Evolutionary conservation across 2,888 invertebrate genomes (phyloP).

Genomic region (Beris morrisii): DNA sequence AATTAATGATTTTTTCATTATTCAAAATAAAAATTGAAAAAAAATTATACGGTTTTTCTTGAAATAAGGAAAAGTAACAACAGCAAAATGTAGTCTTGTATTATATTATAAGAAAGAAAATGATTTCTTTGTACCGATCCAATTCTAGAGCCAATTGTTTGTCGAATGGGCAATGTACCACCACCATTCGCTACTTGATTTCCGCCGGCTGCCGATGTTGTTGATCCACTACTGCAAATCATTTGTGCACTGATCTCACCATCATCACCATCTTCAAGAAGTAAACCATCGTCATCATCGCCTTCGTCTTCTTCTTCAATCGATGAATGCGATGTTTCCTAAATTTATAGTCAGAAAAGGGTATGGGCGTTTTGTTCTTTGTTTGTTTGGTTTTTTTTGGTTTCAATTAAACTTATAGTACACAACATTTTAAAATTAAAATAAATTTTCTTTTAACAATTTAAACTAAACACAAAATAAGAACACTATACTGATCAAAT

Average conservation of each 20-base stretch:
- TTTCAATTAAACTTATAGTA: too few species aligned
- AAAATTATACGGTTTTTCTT: constrained; percentile 7
- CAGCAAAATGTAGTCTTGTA: constrained; percentile 14
- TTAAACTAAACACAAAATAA: too few species aligned
- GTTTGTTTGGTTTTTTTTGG: background rate
- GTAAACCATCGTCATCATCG: constrained; percentile 38
- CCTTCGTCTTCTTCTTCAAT: constrained; percentile 51
- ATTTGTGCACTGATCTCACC: constrained; percentile 42
- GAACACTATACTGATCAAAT: too few species aligned
- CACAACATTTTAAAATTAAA: too few species aligned
- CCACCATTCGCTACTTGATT: constrained; percentile 34
- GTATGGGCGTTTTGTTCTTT: constrained; percentile 16
- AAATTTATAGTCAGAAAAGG: constrained; percentile 34
- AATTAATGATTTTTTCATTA: background rate
- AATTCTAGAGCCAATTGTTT: constrained; percentile 42
- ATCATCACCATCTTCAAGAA: constrained; percentile 40
- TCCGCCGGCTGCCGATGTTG: constrained; percentile 24
- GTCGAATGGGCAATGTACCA: constrained; percentile 45
- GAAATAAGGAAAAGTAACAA: constrained; percentile 15
- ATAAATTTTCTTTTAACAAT: too few species aligned
- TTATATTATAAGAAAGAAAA: too few species aligned
- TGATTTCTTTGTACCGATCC: constrained; percentile 44
- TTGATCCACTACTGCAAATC: constrained; percentile 38
- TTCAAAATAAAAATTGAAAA: background rate
- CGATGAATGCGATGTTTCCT: constrained; percentile 58